These are phyloP conservation scores for Tinamus guttatus DNA, from an alignment of 2,113 vertebrate species.

Conservation along the genomic window DNA sequence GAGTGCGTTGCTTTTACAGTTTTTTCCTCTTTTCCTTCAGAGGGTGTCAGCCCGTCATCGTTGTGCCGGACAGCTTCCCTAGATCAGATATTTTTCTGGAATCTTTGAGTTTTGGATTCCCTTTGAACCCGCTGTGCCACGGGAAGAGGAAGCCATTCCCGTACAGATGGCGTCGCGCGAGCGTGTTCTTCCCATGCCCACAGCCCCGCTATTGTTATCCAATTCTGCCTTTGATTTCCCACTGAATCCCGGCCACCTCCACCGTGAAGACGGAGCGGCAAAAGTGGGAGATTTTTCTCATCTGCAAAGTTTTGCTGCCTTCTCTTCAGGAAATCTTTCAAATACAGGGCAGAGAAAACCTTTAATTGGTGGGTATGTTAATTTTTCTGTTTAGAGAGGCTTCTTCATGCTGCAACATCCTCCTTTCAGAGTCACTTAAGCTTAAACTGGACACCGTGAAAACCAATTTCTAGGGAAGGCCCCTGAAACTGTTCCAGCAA, in stretches of 20 bases:
- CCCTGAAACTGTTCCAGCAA: background rate
- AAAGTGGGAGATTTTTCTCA: background rate
- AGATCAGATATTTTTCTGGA: conserved; percentile 56
- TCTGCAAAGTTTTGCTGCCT: background rate
- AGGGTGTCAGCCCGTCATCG: conserved; percentile 24
- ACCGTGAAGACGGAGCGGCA: background rate
- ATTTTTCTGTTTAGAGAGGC: background rate
- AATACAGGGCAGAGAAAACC: background rate
- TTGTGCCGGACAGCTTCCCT: conserved; percentile 28
- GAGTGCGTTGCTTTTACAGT: conserved; percentile 60
- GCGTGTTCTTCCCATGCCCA: background rate
- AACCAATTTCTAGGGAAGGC: background rate
- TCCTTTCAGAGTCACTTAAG: background rate
- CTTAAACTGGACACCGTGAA: background rate
- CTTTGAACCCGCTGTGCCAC: conserved; percentile 33
- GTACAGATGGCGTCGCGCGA: background rate
- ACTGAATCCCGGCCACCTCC: background rate
- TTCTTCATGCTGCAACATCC: background rate
- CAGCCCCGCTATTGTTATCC: conserved; percentile 1
- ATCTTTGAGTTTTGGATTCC: conserved; percentile 18
- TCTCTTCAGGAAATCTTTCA: background rate
- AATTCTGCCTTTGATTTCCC: conserved; percentile 18
- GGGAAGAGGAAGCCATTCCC: conserved; percentile 62
- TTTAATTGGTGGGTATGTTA: rapidly evolving
- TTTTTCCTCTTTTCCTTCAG: conserved; percentile 64